Evolutionary conservation across 2,888 invertebrate species (phyloP).

Genomic region (Drosophila birchii): DNA sequence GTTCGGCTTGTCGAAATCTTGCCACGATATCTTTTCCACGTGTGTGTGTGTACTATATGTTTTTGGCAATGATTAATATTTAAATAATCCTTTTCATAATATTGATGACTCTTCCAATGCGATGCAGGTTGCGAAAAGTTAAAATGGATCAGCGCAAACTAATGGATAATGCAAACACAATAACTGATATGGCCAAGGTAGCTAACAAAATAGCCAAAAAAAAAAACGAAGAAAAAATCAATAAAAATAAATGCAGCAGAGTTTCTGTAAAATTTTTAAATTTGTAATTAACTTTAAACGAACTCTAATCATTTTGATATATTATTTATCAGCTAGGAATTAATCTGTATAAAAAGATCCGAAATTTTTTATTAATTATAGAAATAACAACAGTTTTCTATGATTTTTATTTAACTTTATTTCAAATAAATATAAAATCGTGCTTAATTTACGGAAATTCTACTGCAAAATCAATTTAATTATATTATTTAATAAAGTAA

Average conservation of each 20-base stretch:
- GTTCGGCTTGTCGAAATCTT: constrained; percentile 18
- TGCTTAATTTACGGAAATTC: neutral
- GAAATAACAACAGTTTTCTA: neutral
- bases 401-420: neutral
- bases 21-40: constrained; percentile 3
- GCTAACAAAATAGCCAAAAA: constrained; percentile 70
- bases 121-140: constrained; percentile 95
- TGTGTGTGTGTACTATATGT: constrained; percentile 27
- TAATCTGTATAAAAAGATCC: neutral
- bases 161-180: constrained; percentile 99
- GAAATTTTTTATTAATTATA: neutral
- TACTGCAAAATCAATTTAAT: neutral
- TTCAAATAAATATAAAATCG: neutral
- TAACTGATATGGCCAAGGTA: constrained; percentile 99
- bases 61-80: neutral
- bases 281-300: no score
- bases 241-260: neutral
- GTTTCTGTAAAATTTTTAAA: constrained; percentile 3
- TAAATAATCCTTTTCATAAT: constrained; percentile 48
- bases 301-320: no score
- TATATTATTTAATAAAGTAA: neutral
- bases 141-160: constrained; percentile 99
- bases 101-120: constrained; percentile 64
- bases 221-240: neutral
- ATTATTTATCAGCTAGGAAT: no score